Evolutionary conservation across 2,113 vertebrate species (phyloP), one percentile per base, ranked within the genome.

Genomic region (Bubo blakistoni): DNA sequence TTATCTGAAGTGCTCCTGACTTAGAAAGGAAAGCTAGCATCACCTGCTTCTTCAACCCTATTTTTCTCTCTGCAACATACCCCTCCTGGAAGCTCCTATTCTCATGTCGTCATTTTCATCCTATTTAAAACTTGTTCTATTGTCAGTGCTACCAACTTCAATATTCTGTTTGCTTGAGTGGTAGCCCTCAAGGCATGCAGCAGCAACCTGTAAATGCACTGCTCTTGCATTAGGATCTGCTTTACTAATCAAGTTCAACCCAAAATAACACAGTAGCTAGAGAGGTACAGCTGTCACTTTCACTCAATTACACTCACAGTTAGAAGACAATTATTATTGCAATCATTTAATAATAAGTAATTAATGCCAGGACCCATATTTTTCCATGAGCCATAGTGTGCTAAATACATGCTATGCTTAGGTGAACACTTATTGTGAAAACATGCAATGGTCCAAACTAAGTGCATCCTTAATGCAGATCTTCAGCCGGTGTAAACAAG

Each of bases 241-340:
- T 97, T 94, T 96, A 82, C 46, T 92, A 81, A 92, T 63, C 77
- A 81, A 81, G 30, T 89, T 91, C 52, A 84, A 57, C 19, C 29
- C 52, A 72, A 92, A 94, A 71, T 63, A 84, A 67, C 69, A 63
- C 16, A 84, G 69, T 57, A 82, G 65, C 30, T 92, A 59, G 30
- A 93, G 86, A 94, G 30, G 67, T 92, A 62, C 85, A 84, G 40
- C 44, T 22, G 7, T 63, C 62, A 59, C 46, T 93, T 96, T 85
- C 73, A 93, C 49, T 79, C 88, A 84, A 13, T 92, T 91, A 80
- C 71, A 90, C 34, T 88, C 62, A 82, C 30, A 61, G 70, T 66
- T 88, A 86, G 46, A 61, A 79, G 26, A 13, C 27, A 59, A 92
- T 86, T 74, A 78, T 74, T 94, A 91, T 59, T 86, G 77, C 16